Evolutionary conservation across 2,888 invertebrate species (phyloP).

Genomic region (Cantharis rustica): DNA sequence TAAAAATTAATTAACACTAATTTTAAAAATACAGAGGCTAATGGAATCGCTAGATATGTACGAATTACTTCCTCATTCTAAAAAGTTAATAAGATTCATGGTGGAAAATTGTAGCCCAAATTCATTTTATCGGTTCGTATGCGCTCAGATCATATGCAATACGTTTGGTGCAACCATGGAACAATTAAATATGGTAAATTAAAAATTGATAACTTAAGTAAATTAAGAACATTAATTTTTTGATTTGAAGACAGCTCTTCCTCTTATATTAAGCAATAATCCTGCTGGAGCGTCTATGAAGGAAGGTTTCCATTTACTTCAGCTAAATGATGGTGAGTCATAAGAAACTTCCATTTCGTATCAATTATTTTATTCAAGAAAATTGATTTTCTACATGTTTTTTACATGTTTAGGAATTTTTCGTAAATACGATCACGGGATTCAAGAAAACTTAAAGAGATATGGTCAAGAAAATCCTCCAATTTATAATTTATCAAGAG

Average conservation of each 20-base stretch:
- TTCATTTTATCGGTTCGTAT: neutral
- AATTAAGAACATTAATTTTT: neutral
- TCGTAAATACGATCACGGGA: neutral
- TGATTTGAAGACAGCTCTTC: neutral
- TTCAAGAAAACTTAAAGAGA: neutral
- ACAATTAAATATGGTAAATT: neutral
- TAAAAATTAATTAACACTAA: too few relatives aligned
- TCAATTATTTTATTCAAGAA: too few relatives aligned
- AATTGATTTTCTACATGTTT: too few relatives aligned
- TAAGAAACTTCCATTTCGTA: too few relatives aligned
- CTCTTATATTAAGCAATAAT: constrained; percentile 20
- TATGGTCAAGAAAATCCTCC: neutral
- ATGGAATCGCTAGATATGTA: neutral
- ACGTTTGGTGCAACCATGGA: neutral
- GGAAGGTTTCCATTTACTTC: constrained; percentile 61
- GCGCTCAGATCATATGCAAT: neutral
- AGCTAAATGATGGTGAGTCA: constrained; percentile 55
- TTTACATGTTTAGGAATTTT: neutral
- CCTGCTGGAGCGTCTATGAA: constrained; percentile 54
- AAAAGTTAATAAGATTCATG: neutral
- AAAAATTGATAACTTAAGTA: neutral
- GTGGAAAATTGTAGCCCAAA: neutral
- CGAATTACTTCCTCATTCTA: neutral
- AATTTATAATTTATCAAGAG: neutral
- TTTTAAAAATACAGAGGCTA: neutral